Percentiles rank a stretch among this genome's conserved stretches.
These are phyloP conservation scores for Zonotrichia leucophrys DNA, from an alignment of 2,113 vertebrate genomes.

Conservation along the genomic window DNA sequence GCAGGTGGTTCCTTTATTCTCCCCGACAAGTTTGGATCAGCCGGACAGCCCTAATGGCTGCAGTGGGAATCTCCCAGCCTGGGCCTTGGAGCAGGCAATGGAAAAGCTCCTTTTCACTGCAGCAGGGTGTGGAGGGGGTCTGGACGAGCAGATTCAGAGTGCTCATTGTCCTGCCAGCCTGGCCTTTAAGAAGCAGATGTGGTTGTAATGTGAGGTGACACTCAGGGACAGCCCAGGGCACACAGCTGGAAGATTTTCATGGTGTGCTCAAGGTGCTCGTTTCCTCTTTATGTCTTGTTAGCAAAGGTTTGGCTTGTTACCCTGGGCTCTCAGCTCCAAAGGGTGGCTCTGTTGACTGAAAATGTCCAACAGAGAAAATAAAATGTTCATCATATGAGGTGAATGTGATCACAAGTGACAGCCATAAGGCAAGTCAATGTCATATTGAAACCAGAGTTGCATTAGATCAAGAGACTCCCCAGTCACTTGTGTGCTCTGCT, in stretches of 20 bases:
- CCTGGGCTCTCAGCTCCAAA: background rate
- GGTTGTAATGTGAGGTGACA: background rate
- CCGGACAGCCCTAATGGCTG: conserved; percentile 11
- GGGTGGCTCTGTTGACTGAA: background rate
- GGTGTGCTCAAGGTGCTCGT: background rate
- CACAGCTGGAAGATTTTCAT: background rate
- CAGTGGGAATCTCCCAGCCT: background rate
- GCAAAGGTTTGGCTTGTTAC: background rate
- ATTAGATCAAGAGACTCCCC: background rate
- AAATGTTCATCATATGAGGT: background rate
- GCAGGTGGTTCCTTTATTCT: conserved; percentile 62
- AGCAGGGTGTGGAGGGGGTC: background rate
- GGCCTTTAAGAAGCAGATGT: background rate
- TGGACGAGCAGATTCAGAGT: background rate
- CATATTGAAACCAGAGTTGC: background rate
- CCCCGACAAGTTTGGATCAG: conserved; percentile 28
- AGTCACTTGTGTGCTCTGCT: background rate
- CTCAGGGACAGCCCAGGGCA: background rate
- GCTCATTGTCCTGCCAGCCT: background rate
- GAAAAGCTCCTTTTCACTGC: background rate
- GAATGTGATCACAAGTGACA: background rate
- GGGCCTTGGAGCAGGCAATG: background rate
- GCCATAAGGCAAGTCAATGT: background rate
- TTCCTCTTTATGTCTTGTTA: background rate
- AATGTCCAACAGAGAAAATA: background rate